Evolutionary conservation across 2,888 invertebrate genomes (phyloP), one percentile per base, ranked within the genome.

Genomic region (Agrypnus murinus): DNA sequence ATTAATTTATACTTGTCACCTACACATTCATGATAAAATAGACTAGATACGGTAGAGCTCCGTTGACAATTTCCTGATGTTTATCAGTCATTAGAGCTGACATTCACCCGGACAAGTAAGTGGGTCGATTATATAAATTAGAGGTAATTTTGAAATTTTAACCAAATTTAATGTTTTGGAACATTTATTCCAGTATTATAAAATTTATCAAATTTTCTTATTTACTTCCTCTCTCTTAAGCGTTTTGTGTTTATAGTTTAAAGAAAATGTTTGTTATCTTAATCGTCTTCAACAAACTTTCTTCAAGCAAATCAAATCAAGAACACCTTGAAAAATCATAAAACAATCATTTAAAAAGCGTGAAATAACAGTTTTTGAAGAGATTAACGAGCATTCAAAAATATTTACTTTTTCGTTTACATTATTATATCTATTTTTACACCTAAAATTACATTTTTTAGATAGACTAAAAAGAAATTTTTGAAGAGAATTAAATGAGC

Each of bases 301-400:
- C 46, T 1, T 17, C 7, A n/a, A 5, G 5, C 25, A 25, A 25
- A 25, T 25, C 25, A 25, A n/a, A 17, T 25, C n/a, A 10, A 19
- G 8, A 14, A 43, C 46, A 46, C 7, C 10, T 46, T 25, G 1
- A 17, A 25, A 2, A 25, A n/a, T 10, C 46, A 25, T 8, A 45
- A 14, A 45, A 46, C 19, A 46, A 46, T 25, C 25, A 25, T 17
- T 19, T 25, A 46, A 46, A 46, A 46, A 46, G 46, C 46, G 46
- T 46, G 46, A 46, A 46, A 19, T 25, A n/a, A 46, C 6, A 1
- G 25, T 17, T 3, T 19, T n/a, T n/a, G 17, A 46, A 46, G 46
- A 46, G 10, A 10, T 46, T 45, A 45, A 45, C 15, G 14, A 15
- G 45, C 45, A 15, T 1, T 25, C 19, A 19, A 19, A 25, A 25